Percentiles rank a stretch among this genome's conserved stretches.
Conservation (phyloP, 2,113 vertebrate species). For the Nesogale talazaci region DNA sequence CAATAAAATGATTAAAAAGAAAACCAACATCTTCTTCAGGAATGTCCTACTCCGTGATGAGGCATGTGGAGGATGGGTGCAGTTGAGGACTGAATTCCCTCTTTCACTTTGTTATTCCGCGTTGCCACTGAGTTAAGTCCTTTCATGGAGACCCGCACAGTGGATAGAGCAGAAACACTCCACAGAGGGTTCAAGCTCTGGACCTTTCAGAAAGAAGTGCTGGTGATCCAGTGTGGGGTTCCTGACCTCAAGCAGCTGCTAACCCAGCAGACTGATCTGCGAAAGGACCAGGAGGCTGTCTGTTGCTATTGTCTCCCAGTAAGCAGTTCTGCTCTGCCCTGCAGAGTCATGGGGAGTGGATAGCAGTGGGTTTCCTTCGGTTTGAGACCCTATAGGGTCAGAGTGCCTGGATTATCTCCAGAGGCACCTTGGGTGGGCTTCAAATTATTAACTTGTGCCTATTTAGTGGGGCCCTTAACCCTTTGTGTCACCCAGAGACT, state of each 20-base stretch:
- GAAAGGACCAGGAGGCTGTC: no score
- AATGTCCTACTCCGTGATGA: conserved; percentile 8
- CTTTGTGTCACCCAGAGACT: not conserved
- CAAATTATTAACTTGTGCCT: not conserved
- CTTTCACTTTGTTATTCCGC: not conserved
- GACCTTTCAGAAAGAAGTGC: not conserved
- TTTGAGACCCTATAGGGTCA: not conserved
- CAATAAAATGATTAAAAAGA: no score
- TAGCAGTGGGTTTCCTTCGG: no score
- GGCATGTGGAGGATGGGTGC: not conserved
- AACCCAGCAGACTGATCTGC: no score
- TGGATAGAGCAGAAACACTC: not conserved
- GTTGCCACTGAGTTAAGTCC: not conserved
- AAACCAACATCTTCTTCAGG: not conserved
- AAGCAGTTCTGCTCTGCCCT: no score
- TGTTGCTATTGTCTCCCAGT: no score
- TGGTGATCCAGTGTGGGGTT: no score
- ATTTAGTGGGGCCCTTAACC: not conserved
- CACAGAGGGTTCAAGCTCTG: not conserved
- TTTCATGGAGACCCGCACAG: not conserved
- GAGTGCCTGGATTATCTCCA: not conserved
- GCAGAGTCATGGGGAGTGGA: no score
- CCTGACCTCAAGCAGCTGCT: no score
- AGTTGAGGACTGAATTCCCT: not conserved
- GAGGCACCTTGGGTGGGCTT: not conserved